These are phyloP conservation scores for Crambe crambe DNA, from an alignment of 37 sponge, comb jelly and placozoan genomes.

Conservation along the genomic window DNA sequence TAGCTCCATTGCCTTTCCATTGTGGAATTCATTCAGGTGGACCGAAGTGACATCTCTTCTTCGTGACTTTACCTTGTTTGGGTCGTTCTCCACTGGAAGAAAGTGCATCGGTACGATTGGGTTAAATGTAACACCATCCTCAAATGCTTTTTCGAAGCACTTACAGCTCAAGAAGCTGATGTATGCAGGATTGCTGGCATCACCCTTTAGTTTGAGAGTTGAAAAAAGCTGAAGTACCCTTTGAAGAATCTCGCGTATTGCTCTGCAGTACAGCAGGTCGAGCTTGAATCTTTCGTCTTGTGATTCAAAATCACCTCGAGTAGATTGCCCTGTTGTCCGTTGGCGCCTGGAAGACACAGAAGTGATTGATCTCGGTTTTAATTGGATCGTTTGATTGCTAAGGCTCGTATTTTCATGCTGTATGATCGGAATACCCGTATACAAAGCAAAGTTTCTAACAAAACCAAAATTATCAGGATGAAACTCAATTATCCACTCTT, in stretches of 20 bases:
- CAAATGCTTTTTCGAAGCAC: constrained; percentile 14
- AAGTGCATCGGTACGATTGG: constrained; percentile 23
- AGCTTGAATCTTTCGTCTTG: not conserved
- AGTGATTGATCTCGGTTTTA: not conserved
- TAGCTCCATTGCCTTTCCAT: constrained; percentile 12
- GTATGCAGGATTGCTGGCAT: constrained; percentile 15
- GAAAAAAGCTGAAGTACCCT: constrained; percentile 22
- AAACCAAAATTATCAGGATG: not conserved
- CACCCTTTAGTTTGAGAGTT: not conserved
- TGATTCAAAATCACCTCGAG: not conserved
- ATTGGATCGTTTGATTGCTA: not conserved
- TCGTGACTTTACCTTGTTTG: not conserved
- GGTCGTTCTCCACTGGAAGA: not conserved
- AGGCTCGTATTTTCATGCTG: not conserved
- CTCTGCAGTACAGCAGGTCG: not conserved
- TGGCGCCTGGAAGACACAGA: not conserved
- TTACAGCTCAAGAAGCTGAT: constrained; percentile 20
- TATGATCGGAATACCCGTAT: not conserved
- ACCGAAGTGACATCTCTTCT: not conserved
- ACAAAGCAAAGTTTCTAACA: not conserved
- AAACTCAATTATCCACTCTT: not conserved
- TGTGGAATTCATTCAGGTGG: not conserved
- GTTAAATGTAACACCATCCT: not conserved
- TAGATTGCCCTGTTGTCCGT: not conserved
- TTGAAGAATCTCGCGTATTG: constrained; percentile 33